Evolutionary conservation across 92 coral and sea anemone genomes (phyloP).

Genomic region (Paragorgia papillata): DNA sequence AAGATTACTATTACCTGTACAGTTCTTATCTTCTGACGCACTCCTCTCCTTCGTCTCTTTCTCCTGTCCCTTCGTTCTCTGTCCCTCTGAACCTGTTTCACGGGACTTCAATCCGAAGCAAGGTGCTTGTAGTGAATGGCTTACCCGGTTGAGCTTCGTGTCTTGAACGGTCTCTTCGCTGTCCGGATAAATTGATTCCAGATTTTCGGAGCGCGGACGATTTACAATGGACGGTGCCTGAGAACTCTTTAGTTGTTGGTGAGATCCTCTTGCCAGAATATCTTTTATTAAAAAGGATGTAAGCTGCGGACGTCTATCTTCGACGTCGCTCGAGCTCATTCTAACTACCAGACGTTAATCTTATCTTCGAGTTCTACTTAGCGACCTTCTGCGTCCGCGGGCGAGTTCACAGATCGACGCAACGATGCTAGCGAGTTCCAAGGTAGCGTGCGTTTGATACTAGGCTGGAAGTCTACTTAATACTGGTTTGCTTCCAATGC

Average conservation of each 20-base stretch:
- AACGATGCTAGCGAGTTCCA: not conserved
- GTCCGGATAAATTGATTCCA: not conserved
- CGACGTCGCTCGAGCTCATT: not conserved
- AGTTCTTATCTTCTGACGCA: not conserved
- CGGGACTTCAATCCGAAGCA: not conserved
- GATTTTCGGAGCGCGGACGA: not conserved
- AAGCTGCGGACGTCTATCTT: not conserved
- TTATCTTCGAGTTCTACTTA: not conserved
- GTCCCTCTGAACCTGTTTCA: not conserved
- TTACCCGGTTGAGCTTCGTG: not conserved
- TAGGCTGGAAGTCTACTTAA: not conserved
- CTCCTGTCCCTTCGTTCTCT: not conserved
- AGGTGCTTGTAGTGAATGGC: not conserved
- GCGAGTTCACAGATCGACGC: not conserved
- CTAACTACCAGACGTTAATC: not conserved
- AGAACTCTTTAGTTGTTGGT: not conserved
- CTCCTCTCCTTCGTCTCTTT: not conserved
- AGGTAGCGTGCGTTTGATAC: not conserved
- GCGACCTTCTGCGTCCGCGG: too few species aligned
- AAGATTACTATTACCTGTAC: too few species aligned
- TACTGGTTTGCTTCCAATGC: constrained; percentile 15
- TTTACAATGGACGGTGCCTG: not conserved
- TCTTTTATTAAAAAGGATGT: constrained; percentile 33
- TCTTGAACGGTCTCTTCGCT: not conserved
- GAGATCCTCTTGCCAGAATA: constrained; percentile 13